Conservation (phyloP, 2,113 vertebrate species). For the Dendrocopos noguchii region DNA sequence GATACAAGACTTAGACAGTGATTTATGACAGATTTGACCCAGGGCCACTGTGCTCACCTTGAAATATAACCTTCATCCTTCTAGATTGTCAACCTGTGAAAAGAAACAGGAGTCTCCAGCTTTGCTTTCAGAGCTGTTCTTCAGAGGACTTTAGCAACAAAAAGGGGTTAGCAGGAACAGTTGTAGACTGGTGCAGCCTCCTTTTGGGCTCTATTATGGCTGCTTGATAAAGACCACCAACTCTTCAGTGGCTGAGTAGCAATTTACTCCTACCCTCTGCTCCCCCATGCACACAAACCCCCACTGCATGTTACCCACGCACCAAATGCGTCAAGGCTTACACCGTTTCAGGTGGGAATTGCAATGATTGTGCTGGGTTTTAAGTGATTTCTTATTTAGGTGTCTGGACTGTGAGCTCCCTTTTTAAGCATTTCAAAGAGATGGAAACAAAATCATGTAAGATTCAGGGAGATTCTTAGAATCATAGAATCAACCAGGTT, state of each 20-base stretch:
- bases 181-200: not conserved
- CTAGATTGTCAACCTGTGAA: not conserved
- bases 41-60: constrained; percentile 9
- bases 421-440: not conserved
- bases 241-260: not conserved
- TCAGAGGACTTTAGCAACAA: not conserved
- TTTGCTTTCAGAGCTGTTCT: not conserved
- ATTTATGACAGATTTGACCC: constrained; percentile 50
- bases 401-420: not conserved
- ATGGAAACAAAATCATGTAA: not conserved
- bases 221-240: not conserved
- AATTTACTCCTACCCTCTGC: not conserved
- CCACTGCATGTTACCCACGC: not conserved
- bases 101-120: not conserved
- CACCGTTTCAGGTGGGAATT: not conserved
- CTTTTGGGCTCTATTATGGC: not conserved
- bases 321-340: not conserved
- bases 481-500: no score
- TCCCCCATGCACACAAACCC: not conserved
- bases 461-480: not conserved
- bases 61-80: constrained; percentile 16
- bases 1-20: constrained; percentile 39
- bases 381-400: not conserved
- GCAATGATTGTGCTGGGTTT: not conserved
- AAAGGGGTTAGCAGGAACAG: not conserved